phyloP scores from a whole-genome alignment of 2,888 invertebrate genomes.

The Stomorhina lunata region DNA sequence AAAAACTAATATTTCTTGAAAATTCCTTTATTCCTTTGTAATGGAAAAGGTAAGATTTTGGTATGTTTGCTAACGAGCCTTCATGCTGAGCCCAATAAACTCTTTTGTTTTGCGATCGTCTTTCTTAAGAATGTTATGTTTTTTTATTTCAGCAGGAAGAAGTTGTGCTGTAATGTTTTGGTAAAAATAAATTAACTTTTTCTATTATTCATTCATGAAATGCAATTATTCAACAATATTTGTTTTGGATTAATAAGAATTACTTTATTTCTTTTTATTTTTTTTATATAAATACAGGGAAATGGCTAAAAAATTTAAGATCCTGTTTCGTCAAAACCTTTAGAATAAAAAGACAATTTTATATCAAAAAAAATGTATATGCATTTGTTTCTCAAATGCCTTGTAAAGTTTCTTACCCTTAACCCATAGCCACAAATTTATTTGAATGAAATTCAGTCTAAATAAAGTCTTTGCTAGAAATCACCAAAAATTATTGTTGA shows the following conservation, averaged over 20 bases:
- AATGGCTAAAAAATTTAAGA: not conserved
- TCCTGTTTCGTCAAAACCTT: too few species aligned
- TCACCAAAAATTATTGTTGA: too few species aligned
- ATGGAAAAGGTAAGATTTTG: not conserved
- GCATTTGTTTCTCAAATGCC: too few species aligned
- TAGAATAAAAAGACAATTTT: too few species aligned
- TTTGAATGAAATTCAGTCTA: too few species aligned
- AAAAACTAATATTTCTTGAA: conserved; percentile 28
- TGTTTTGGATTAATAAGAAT: conserved; percentile 56
- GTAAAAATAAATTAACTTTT: conserved; percentile 46
- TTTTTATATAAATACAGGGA: conserved; percentile 20
- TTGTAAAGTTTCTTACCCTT: too few species aligned
- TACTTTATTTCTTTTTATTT: conserved; percentile 1
- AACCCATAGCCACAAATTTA: too few species aligned
- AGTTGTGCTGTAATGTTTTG: conserved; percentile 40
- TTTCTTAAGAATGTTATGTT: conserved; percentile 3
- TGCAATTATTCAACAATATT: conserved; percentile 61
- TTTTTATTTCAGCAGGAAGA: not conserved
- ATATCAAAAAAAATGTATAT: too few species aligned
- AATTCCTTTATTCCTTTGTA: not conserved
- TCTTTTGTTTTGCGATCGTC: conserved; percentile 19
- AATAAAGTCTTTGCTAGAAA: too few species aligned
- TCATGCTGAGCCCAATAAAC: conserved; percentile 40
- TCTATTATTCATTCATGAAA: conserved; percentile 24
- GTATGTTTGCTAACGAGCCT: not conserved